Conservation (phyloP, 1,140 invertebrate genomes). For the Aphelenchoides avenae region DNA sequence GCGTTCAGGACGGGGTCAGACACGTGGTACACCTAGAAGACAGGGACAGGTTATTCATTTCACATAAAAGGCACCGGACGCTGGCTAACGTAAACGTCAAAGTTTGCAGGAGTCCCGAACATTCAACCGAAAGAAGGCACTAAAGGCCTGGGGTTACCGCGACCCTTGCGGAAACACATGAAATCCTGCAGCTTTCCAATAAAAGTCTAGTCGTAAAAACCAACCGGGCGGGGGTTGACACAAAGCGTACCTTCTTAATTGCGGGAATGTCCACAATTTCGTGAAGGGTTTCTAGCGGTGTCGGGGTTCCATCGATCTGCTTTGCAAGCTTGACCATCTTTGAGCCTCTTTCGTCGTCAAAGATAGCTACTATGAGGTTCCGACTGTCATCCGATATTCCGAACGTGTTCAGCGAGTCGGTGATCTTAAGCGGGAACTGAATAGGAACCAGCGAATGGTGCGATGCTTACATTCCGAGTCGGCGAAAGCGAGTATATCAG, state of each 20-base stretch:
- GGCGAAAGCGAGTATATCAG: conserved; percentile 53
- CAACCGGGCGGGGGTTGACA: too few species aligned
- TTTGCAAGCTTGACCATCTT: conserved; percentile 47
- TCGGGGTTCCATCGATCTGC: conserved; percentile 41
- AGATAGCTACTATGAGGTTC: conserved; percentile 40
- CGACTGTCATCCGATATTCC: conserved; percentile 44
- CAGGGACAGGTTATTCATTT: too few species aligned
- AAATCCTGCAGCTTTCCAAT: too few species aligned
- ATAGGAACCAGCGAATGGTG: conserved; percentile 12
- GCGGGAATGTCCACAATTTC: conserved; percentile 23
- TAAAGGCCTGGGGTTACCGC: too few species aligned
- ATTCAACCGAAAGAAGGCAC: too few species aligned
- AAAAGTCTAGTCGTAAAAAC: too few species aligned
- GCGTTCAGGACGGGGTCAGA: conserved; percentile 2
- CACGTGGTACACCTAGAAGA: conserved; percentile 13
- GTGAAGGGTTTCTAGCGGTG: conserved; percentile 25
- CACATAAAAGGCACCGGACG: too few species aligned
- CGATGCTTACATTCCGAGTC: conserved; percentile 45
- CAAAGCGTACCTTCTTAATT: conserved; percentile 47
- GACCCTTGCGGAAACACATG: too few species aligned
- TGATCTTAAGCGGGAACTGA: conserved; percentile 34
- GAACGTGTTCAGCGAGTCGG: conserved; percentile 46
- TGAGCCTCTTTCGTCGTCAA: conserved; percentile 44
- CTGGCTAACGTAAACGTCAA: too few species aligned
- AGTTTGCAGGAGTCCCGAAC: too few species aligned